phyloP scores from a whole-genome alignment of 2,113 vertebrate species.

The Anarhynchus alexandrinus region DNA sequence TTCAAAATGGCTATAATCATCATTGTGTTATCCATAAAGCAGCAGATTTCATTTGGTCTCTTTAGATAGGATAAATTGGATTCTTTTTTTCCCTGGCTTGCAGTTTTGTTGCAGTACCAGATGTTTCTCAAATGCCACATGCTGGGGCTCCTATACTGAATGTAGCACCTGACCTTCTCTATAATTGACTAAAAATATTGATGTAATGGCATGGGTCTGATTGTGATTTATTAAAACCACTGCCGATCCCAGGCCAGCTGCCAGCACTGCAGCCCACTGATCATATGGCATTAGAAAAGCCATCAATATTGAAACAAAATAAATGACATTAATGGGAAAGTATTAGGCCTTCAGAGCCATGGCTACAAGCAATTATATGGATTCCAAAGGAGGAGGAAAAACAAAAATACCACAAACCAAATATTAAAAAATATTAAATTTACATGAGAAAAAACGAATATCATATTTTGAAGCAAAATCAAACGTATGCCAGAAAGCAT shows the following conservation, averaged over 20 bases:
- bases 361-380: constrained; percentile 84
- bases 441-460: constrained; percentile 56
- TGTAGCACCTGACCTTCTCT: constrained; percentile 96
- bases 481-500: constrained; percentile 49
- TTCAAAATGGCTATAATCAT: constrained; percentile 87
- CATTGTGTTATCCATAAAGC: constrained; percentile 85
- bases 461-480: constrained; percentile 57
- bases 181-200: constrained; percentile 99
- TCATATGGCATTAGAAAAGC: constrained; percentile 97
- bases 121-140: constrained; percentile 93
- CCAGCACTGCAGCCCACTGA: constrained; percentile 93
- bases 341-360: constrained; percentile 84
- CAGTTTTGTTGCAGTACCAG: constrained; percentile 87
- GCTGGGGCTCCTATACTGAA: constrained; percentile 82
- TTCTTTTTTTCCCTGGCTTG: constrained; percentile 76
- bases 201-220: constrained; percentile 98
- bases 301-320: constrained; percentile 96
- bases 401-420: constrained; percentile 70
- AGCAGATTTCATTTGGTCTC: constrained; percentile 90
- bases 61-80: constrained; percentile 84
- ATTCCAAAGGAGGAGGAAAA: constrained; percentile 79
- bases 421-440: constrained; percentile 68
- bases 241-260: constrained; percentile 91
- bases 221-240: constrained; percentile 99
- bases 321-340: constrained; percentile 94